phyloP scores from a whole-genome alignment of 2,113 vertebrate genomes.

The Rutilus rutilus region DNA sequence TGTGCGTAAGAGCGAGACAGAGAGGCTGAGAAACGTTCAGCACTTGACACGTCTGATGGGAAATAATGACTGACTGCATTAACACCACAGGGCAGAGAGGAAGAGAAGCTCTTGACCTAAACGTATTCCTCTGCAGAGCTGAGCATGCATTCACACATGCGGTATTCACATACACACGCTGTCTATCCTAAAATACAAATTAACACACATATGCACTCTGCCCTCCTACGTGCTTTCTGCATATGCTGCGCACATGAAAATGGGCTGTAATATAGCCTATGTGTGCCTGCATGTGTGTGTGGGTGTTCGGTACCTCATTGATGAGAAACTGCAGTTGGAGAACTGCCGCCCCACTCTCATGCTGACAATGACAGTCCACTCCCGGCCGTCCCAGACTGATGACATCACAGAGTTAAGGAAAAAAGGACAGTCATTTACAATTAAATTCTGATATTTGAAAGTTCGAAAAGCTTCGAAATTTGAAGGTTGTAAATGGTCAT shows the following conservation, averaged over 20 bases:
- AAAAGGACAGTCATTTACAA: conserved; percentile 48
- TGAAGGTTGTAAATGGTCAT: too few relatives aligned
- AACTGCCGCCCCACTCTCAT: conserved; percentile 93
- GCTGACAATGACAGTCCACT: conserved; percentile 95
- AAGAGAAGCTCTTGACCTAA: conserved; percentile 47
- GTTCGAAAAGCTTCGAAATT: too few relatives aligned
- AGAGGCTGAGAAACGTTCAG: conserved; percentile 28
- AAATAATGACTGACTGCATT: conserved; percentile 53
- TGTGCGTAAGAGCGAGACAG: conserved; percentile 25
- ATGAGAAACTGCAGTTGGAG: conserved; percentile 97
- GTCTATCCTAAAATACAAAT: conserved; percentile 1
- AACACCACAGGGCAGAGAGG: conserved; percentile 33
- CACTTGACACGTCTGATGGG: conserved; percentile 41
- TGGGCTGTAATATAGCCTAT: conserved; percentile 27
- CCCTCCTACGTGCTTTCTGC: conserved; percentile 30
- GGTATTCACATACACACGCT: background rate
- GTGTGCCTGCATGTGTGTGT: conserved; percentile 44
- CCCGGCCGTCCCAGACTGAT: conserved; percentile 95
- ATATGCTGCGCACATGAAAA: conserved; percentile 21
- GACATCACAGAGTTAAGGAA: conserved; percentile 85
- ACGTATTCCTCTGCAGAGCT: conserved; percentile 27
- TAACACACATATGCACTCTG: conserved; percentile 10
- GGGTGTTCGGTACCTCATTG: conserved; percentile 87
- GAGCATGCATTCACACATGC: conserved; percentile 24
- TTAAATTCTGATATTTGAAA: conserved; percentile 4